Conservation (phyloP, 2,888 invertebrate genomes). For the Argynnis bischoffii region DNA sequence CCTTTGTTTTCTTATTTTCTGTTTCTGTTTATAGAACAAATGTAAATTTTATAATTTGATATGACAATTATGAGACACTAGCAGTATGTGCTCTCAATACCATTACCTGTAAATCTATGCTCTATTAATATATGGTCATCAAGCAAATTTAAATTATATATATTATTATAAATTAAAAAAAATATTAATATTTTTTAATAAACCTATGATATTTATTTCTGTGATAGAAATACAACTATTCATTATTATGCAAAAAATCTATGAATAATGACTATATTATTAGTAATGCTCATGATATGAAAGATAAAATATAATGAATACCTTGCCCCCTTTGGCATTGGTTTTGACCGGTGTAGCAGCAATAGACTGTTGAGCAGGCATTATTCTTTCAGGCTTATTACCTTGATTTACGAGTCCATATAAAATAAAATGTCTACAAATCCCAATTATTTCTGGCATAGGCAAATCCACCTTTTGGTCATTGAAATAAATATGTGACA, state of each 20-base stretch:
- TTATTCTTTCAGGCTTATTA: constrained; percentile 76
- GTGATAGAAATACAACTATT: no score
- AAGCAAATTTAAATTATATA: no score
- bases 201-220: no score
- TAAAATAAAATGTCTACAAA: constrained; percentile 81
- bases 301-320: constrained; percentile 45
- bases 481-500: constrained; percentile 70
- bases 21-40: constrained; percentile 58
- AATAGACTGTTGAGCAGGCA: constrained; percentile 84
- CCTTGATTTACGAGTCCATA: constrained; percentile 71
- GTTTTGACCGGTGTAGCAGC: constrained; percentile 76
- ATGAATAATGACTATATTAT: not conserved
- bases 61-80: no score
- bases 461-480: constrained; percentile 55
- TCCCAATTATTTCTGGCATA: constrained; percentile 81
- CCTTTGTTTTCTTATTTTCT: constrained; percentile 73
- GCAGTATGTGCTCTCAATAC: no score
- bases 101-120: no score
- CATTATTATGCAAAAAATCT: not conserved
- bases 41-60: no score
- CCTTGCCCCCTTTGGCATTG: constrained; percentile 83
- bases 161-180: no score
- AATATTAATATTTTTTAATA: no score
- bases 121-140: no score
- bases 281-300: not conserved